Evolutionary conservation across 2,888 invertebrate genomes (phyloP), one percentile per base, ranked within the genome.

Genomic region (Portevinia maculata): DNA sequence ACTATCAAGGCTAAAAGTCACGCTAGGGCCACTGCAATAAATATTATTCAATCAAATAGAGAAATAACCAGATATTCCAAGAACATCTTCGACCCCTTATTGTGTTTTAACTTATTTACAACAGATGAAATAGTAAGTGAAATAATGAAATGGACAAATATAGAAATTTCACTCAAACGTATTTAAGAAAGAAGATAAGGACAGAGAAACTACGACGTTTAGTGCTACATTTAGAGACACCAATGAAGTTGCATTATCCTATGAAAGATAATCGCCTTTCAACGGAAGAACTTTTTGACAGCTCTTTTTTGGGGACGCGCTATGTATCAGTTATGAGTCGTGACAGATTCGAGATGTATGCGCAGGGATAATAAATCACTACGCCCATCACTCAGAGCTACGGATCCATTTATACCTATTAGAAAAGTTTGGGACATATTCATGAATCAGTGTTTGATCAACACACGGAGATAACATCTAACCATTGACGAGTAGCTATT

Each of bases 251-350:
- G 86, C 85, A 84, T n/a, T 86, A 69, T 41, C 76, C 59, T 32
- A 46, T 85, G n/a, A 85, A 86, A 76, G 85, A 86, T 71, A 85
- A 86, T 53, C 85, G 85, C 76, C 64, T 86, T 15, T 84, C 85
- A 39, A 79, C 79, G 32, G 78, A 81, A 19, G 86, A 86, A 73
- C 44, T 86, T 34, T 86, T 86, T 65, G 79, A 86, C 62, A 65
- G 55, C 39, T 41, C 67, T 24, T 86, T 67, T 53, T 52, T 39
- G 9, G 84, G 79, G 37, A 85, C 67, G 13, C 62, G 84, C 7
- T 86, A 86, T n/a, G n/a, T n/a, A n/a, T n/a, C n/a, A n/a, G n/a
- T n/a, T n/a, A n/a, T 57, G 69, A 60, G 21, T 32, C 57, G 57
- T 39, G 48, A 69, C 13, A 69, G 62, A 62, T 70, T 78, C 46